Percentiles rank a stretch among this genome's conserved stretches.
Conservation (phyloP, 2,113 vertebrate species). For the Aegotheles bennettii region DNA sequence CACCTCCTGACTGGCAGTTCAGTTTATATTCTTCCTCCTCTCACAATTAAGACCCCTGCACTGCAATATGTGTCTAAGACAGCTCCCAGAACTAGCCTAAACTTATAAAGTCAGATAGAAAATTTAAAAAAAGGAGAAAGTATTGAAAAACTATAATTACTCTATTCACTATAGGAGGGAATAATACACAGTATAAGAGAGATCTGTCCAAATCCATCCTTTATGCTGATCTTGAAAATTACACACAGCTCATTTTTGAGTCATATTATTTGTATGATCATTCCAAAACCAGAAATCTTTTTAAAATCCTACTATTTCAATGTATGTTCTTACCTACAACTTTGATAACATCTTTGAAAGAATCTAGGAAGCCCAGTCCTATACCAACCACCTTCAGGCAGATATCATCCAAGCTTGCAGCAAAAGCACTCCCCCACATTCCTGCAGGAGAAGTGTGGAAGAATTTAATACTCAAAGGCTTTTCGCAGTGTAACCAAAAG, state of each 20-base stretch:
- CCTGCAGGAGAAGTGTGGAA: conserved; percentile 45
- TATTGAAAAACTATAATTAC: background rate
- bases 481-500: background rate
- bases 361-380: conserved; percentile 63
- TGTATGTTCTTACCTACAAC: conserved; percentile 60
- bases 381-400: conserved; percentile 63
- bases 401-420: conserved; percentile 77
- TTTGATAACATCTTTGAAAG: conserved; percentile 56
- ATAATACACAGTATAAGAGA: background rate
- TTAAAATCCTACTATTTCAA: background rate
- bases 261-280: background rate
- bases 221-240: background rate
- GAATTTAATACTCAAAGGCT: background rate
- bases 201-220: background rate
- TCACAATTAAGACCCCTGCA: background rate
- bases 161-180: background rate
- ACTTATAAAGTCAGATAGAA: background rate
- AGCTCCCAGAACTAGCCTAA: background rate
- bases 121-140: background rate
- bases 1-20: background rate
- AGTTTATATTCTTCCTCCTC: background rate
- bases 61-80: background rate
- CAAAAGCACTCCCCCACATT: conserved; percentile 80
- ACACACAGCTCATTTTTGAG: background rate
- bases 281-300: background rate